Evolutionary conservation across 2,888 invertebrate species (phyloP).

Genomic region (Drosophila fulvimacula): DNA sequence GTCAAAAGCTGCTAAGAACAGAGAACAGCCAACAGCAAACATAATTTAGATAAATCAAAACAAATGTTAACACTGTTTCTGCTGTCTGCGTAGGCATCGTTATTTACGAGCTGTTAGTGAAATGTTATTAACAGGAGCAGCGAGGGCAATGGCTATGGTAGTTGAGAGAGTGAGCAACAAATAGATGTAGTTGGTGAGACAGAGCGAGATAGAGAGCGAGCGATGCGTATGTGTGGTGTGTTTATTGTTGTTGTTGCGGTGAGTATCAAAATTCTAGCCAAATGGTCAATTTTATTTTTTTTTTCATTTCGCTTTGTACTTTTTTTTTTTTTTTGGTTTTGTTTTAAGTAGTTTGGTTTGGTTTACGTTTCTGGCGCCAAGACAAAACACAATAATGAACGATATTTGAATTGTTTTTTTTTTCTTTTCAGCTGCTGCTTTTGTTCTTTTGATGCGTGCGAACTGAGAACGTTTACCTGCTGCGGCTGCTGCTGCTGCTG

Average conservation of each 20-base stretch:
- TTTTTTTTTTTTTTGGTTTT: slow-evolving; percentile 33
- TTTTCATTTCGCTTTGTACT: slow-evolving; percentile 49
- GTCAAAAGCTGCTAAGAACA: slow-evolving; percentile 28
- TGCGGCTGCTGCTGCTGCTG: slow-evolving; percentile 40
- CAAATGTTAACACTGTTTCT: slow-evolving; percentile 11
- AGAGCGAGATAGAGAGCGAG: slow-evolving; percentile 15
- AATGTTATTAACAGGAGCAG: slow-evolving; percentile 51
- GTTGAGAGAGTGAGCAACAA: slow-evolving; percentile 23
- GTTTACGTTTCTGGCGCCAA: slow-evolving; percentile 76
- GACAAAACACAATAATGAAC: slow-evolving; percentile 75
- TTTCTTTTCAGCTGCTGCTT: slow-evolving; percentile 38
- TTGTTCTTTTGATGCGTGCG: slow-evolving; percentile 65
- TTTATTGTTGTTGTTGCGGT: slow-evolving; percentile 43
- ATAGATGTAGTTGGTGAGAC: slow-evolving; percentile 17
- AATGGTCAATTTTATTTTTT: slow-evolving; percentile 63
- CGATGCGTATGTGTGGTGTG: slow-evolving; percentile 24
- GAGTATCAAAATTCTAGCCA: slow-evolving; percentile 66
- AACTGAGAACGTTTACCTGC: slow-evolving; percentile 77
- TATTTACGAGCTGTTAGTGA: slow-evolving; percentile 73
- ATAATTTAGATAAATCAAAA: slow-evolving; percentile 31
- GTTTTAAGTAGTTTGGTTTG: slow-evolving; percentile 72
- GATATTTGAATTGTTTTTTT: slow-evolving; percentile 51
- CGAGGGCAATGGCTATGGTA: slow-evolving; percentile 40
- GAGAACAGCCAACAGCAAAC: slow-evolving; percentile 9
- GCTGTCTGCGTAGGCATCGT: slow-evolving; percentile 17